Evolutionary conservation across 2,113 vertebrate genomes (phyloP).

Genomic region (Okapia johnstoni): DNA sequence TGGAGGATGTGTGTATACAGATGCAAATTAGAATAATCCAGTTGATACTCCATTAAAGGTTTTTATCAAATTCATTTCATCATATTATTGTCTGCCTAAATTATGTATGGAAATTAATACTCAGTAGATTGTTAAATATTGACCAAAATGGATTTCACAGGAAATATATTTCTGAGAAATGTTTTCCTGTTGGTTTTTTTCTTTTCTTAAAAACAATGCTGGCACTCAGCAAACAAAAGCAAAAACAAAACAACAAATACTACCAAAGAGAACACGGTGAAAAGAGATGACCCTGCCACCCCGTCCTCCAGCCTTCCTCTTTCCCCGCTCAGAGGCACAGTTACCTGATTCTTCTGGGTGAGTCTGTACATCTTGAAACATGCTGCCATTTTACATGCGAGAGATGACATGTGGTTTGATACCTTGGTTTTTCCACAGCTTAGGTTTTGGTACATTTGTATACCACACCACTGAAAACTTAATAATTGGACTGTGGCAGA

Average conservation of each 20-base stretch:
- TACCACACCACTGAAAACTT: not conserved
- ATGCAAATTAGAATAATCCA: not conserved
- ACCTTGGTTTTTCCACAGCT: not conserved
- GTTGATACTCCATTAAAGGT: not conserved
- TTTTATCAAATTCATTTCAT: conserved; percentile 8
- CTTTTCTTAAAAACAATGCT: not conserved
- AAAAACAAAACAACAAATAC: not conserved
- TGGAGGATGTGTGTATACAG: not conserved
- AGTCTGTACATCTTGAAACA: not conserved
- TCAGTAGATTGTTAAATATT: conserved; percentile 28
- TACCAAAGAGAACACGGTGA: not conserved
- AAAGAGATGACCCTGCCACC: not conserved
- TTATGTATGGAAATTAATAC: conserved; percentile 17
- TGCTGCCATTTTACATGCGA: not conserved
- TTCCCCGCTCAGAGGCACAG: not conserved
- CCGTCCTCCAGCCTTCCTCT: not conserved
- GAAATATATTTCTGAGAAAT: conserved; percentile 35
- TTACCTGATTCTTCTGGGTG: not conserved
- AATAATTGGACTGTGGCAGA: not conserved
- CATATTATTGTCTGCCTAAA: not conserved
- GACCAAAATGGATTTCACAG: conserved; percentile 12
- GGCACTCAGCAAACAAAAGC: not conserved
- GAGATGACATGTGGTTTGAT: not conserved
- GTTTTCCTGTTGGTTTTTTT: not conserved
- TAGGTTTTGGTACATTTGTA: conserved; percentile 28